Evolutionary conservation across 2,113 vertebrate species (phyloP), one percentile per base, ranked within the genome.

Genomic region (Halichoerus grypus): DNA sequence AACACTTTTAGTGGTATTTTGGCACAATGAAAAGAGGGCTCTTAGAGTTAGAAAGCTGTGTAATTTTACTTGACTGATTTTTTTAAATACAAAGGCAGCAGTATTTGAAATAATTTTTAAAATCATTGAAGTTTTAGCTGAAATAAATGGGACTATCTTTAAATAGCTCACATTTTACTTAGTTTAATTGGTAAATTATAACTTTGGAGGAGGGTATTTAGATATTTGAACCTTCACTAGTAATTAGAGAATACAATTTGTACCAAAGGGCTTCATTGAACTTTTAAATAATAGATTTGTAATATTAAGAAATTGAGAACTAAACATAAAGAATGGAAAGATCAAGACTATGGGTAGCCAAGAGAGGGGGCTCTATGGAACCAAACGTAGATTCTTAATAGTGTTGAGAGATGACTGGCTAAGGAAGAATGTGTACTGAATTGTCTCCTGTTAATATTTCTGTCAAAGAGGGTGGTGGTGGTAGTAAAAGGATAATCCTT

Each of bases 111-210:
- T 81, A 94, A 83, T 57, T 93, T 89, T 71, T 10, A 14, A 61
- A 81, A 82, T 95, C n/a, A 77, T 31, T 53, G 22, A 53, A 42
- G 67, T 93, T 91, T 91, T 77, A 51, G 36, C 80, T 46, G 31
- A 82, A 82, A 15, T 90, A 82, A 90, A 49, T 57, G 12, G n/a
- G 12, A 87, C 46, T 28, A 14, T 53, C 19, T 93, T 86, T 81
- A 87, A 91, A 28, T 76, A 82, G 33, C 18, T 90, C 4, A 51
- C 67, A 90, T 91, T 87, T 91, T 87, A 57, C 33, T 87, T 94
- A 82, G 67, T 86, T 95, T 94, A 94, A 61, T 36, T 93, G 28
- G 24, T 74, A 81, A 87, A 93, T 69, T 90, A n/a, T 81, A 80
- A 79, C 33, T 85, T 74, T 74, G 63, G 63, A 79, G 16, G 19